Conservation (phyloP, 2,113 vertebrate genomes). For the Tachycineta bicolor region DNA sequence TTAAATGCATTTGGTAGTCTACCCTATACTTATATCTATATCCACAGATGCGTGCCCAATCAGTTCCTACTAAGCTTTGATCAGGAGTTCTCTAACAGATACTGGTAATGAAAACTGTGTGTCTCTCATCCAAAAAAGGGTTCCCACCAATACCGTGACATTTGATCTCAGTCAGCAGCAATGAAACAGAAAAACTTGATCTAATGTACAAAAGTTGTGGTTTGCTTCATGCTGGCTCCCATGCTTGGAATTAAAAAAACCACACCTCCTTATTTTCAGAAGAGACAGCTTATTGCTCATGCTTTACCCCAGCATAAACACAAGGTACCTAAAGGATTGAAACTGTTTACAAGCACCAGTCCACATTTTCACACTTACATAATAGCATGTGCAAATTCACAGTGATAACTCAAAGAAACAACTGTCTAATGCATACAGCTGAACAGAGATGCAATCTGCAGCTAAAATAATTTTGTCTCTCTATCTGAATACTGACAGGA, state of each 20-base stretch:
- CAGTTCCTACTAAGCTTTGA: background rate
- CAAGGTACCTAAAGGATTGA: background rate
- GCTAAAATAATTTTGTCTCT: background rate
- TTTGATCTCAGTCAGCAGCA: background rate
- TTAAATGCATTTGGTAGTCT: background rate
- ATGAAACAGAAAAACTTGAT: background rate
- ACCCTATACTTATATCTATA: background rate
- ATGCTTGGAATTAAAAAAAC: background rate
- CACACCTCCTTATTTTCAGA: background rate
- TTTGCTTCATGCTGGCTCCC: background rate
- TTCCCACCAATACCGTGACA: rapidly evolving
- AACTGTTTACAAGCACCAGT: background rate
- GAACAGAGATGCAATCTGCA: background rate
- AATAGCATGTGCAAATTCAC: background rate
- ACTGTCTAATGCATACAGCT: background rate
- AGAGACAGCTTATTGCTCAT: background rate
- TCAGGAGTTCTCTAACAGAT: background rate
- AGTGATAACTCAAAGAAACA: background rate
- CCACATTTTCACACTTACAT: background rate
- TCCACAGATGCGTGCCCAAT: background rate
- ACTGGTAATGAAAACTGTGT: background rate
- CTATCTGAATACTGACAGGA: background rate
- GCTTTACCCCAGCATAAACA: background rate
- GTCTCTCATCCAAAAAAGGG: background rate
- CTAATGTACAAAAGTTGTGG: background rate